Conservation (phyloP, 2,113 vertebrate species). For the Rhegmatorhina hoffmannsi region DNA sequence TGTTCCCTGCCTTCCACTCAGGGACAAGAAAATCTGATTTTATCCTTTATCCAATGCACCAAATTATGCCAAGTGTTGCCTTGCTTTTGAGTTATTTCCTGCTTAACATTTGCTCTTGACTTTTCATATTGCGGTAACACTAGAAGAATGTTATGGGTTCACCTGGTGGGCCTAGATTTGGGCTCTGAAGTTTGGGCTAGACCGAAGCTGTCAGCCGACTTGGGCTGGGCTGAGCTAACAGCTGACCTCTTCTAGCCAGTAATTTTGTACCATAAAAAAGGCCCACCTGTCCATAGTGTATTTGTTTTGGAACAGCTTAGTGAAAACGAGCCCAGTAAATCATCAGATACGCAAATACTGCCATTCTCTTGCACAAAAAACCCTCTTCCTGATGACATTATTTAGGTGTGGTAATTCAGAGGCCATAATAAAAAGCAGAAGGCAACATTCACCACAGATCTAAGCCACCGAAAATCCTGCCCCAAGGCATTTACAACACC, state of each 20-base stretch:
- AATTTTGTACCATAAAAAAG: neutral
- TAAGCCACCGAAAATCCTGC: neutral
- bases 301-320: neutral
- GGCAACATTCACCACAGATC: neutral
- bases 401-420: neutral
- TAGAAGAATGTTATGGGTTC: no score
- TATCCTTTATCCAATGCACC: neutral
- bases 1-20: neutral
- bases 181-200: no score
- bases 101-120: neutral
- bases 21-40: neutral
- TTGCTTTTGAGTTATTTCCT: neutral
- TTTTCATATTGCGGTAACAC: neutral
- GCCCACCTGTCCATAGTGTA: rapidly evolving
- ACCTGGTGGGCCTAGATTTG: no score
- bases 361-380: neutral
- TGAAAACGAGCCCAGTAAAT: neutral
- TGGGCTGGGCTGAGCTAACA: no score
- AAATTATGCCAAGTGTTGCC: neutral
- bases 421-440: neutral
- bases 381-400: neutral
- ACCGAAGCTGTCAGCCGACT: no score
- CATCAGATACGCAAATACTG: conserved; percentile 21
- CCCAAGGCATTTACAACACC: neutral
- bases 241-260: no score